Evolutionary conservation across 2,113 vertebrate species (phyloP).

Genomic region (Candoia aspera): DNA sequence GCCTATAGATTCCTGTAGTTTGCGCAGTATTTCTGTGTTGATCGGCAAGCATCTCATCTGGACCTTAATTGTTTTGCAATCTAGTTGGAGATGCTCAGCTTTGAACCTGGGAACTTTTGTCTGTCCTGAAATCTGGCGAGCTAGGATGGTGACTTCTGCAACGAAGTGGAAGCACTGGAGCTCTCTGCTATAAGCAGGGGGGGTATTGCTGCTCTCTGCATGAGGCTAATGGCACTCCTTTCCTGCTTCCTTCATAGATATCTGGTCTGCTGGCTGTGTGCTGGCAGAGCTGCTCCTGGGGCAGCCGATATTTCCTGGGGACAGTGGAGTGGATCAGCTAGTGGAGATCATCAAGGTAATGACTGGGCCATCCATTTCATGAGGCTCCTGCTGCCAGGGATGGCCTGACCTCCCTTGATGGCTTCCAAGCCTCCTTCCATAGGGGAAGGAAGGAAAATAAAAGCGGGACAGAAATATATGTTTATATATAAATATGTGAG

Average conservation of each 20-base stretch:
- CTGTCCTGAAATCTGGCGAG: neutral
- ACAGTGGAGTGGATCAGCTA: constrained; percentile 93
- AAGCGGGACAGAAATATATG: too few relatives aligned
- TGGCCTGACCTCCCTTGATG: neutral
- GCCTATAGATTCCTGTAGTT: neutral
- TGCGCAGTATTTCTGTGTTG: neutral
- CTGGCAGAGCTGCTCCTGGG: constrained; percentile 89
- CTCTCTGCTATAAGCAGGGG: too few relatives aligned
- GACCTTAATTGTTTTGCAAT: too few relatives aligned
- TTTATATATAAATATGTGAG: too few relatives aligned
- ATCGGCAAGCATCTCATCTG: neutral
- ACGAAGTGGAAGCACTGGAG: neutral
- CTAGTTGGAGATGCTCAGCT: neutral
- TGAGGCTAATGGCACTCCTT: neutral
- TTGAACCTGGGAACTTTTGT: neutral
- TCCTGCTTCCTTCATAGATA: constrained; percentile 68
- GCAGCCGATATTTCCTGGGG: constrained; percentile 92
- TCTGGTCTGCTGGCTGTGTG: constrained; percentile 93
- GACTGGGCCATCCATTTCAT: neutral
- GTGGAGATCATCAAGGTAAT: constrained; percentile 94
- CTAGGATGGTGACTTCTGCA: neutral
- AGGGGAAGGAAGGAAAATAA: too few relatives aligned
- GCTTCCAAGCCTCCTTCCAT: neutral
- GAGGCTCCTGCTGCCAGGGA: neutral
- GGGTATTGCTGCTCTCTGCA: neutral